A percentile compares a stretch with the other conserved stretches of the same genome.
Evolutionary conservation across 2,113 vertebrate genomes (phyloP).

Genomic region (Vulpes ferrilata): DNA sequence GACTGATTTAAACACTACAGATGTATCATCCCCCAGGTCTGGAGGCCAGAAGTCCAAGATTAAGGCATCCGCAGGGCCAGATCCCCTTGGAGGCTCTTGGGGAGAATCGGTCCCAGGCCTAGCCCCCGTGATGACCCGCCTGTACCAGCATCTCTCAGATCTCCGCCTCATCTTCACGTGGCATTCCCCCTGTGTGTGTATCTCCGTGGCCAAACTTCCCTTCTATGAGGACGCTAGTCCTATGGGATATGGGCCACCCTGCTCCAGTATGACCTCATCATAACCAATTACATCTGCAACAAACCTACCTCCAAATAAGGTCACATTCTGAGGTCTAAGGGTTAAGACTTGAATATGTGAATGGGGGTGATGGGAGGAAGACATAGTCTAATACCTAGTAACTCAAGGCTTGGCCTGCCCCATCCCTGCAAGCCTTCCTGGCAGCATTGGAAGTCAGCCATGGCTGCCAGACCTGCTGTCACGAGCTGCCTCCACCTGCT

Average conservation of each 20-base stretch:
- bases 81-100: background rate
- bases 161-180: fast-evolving
- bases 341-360: background rate
- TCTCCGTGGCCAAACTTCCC: background rate
- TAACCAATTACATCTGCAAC: background rate
- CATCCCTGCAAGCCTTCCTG: background rate
- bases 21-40: fast-evolving
- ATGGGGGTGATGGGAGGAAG: background rate
- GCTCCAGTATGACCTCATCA: background rate
- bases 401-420: background rate
- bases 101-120: background rate
- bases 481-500: fast-evolving
- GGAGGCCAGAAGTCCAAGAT: background rate
- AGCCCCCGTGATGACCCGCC: background rate
- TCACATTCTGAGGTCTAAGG: background rate
- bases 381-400: background rate
- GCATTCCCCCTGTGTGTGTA: background rate
- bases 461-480: too few relatives aligned
- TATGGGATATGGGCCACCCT: fast-evolving
- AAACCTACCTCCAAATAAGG: background rate
- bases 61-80: background rate
- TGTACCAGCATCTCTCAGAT: background rate
- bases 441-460: background rate
- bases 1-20: background rate
- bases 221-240: background rate